These are phyloP conservation scores for Sebastes schlegelii DNA, from an alignment of 2,113 vertebrate species.

Conservation along the genomic window DNA sequence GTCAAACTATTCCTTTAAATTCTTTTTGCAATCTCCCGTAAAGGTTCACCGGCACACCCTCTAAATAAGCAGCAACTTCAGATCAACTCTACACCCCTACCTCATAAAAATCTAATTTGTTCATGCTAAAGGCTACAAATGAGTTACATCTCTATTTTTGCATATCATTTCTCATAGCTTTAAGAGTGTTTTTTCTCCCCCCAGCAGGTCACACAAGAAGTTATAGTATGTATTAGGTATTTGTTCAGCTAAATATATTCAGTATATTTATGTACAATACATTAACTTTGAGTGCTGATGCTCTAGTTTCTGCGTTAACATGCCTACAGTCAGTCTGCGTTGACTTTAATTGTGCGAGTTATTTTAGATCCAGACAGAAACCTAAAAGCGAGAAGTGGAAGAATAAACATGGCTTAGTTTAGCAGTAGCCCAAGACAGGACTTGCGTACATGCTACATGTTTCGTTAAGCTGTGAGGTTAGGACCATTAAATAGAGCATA, in stretches of 20 bases:
- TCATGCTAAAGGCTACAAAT: constrained; percentile 77
- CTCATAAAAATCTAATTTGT: constrained; percentile 57
- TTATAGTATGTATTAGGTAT: constrained; percentile 59
- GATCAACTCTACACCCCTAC: constrained; percentile 40
- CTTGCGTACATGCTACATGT: constrained; percentile 52
- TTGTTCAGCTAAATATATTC: constrained; percentile 67
- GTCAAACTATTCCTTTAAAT: constrained; percentile 32
- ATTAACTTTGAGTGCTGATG: constrained; percentile 25
- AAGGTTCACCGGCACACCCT: constrained; percentile 27
- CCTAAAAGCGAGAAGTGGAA: constrained; percentile 55
- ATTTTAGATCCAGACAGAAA: constrained; percentile 27
- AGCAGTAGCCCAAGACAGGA: constrained; percentile 39
- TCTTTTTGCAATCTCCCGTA: constrained; percentile 1
- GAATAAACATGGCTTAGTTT: constrained; percentile 25
- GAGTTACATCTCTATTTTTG: constrained; percentile 48
- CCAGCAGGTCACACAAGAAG: constrained; percentile 57
- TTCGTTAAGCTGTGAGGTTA: constrained; percentile 21
- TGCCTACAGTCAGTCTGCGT: constrained; percentile 40
- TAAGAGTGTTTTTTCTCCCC: constrained; percentile 36
- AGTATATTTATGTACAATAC: constrained; percentile 76
- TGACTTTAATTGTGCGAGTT: constrained; percentile 37
- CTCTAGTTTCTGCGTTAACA: constrained; percentile 46
- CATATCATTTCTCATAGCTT: constrained; percentile 67
- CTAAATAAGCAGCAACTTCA: constrained; percentile 30
- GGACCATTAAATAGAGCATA: constrained; percentile 12